Base-by-base conservation (phyloP, 2,888 invertebrate species). In the Odontocerum albicorne region DNA sequence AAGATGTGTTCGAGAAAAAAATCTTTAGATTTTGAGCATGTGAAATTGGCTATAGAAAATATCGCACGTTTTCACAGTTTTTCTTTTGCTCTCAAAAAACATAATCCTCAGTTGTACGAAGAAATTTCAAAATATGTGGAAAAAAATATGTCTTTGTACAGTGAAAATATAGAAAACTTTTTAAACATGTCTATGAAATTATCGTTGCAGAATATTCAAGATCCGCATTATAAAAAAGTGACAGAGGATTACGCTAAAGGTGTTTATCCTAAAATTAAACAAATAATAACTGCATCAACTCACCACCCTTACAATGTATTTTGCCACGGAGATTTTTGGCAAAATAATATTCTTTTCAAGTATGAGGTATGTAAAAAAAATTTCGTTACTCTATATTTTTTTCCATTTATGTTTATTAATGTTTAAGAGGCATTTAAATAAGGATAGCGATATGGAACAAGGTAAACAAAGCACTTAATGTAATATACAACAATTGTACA, bases 261-360 rank as follows among this genome's bases (percentile, higher is more conserved):
- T 40, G n/a, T 36, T 3, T 35, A 21, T 21, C 38, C 46, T 2
- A 27, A 46, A 49, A 10, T 44, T 17, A 22, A 27, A n/a, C 1
- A 38, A 3, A 20, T 19, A 8, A 36, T 35, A 10, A n/a, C 33
- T 15, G 20, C 55, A 4, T 19, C 16, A 19, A n/a, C n/a, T 7
- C 19, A 16, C 4, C 32, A 55, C 15, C 55, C 49, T 4, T 55
- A 43, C 17, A 49, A 49, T 32, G 49, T 49, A 10, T 15, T 55
- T 4, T 49, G 55, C 10, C 51, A 52, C 15, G 57, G 52, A 52
- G 52, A 57, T n/a, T 51, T 40, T 22, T 57, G 47, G 57, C 31
- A 35, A 6, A 57, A 57, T 21, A 66, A 71, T 66, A 55, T 73
- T 70, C 56, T 72, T 66, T 57, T 74, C 72, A 61, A 72, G 70